Percentiles rank a stretch among this genome's conserved stretches.
These are phyloP conservation scores for Epinephelus malabaricus DNA, from an alignment of 2,797 vertebrate genomes.

Conservation along the genomic window DNA sequence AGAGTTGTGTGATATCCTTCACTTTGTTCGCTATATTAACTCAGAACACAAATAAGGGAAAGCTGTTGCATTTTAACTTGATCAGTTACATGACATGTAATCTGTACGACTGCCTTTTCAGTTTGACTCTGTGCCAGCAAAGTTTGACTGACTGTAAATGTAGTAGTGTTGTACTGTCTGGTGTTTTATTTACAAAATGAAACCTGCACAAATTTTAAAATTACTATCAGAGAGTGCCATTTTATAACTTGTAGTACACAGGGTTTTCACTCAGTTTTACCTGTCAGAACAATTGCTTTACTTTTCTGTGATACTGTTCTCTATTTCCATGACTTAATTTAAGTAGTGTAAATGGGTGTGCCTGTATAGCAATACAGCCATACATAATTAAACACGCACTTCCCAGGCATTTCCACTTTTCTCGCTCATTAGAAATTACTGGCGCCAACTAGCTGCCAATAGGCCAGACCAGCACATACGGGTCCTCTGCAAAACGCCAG, in stretches of 20 bases:
- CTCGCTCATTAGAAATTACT: too few species aligned
- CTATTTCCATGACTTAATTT: too few species aligned
- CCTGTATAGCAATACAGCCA: too few species aligned
- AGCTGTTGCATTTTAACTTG: slow-evolving; percentile 8
- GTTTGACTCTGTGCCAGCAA: slow-evolving; percentile 40
- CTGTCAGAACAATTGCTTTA: too few species aligned
- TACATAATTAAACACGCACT: too few species aligned
- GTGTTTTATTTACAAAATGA: slow-evolving; percentile 23
- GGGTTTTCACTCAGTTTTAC: too few species aligned
- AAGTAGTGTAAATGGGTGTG: too few species aligned
- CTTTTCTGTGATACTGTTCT: too few species aligned
- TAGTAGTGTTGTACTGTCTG: slow-evolving; percentile 14
- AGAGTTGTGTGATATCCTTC: slow-evolving; percentile 8
- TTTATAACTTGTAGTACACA: background rate
- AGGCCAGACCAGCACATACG: too few species aligned
- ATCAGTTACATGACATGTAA: slow-evolving; percentile 5
- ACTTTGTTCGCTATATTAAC: slow-evolving; percentile 2
- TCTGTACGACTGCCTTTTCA: slow-evolving; percentile 34
- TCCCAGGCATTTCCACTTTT: too few species aligned
- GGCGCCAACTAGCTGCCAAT: too few species aligned
- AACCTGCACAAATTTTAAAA: background rate
- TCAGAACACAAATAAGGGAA: slow-evolving; percentile 13
- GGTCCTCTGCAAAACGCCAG: too few species aligned
- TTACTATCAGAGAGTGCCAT: slow-evolving; percentile 3
- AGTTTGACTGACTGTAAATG: slow-evolving; percentile 19